Base-by-base conservation (phyloP, 2,113 vertebrate genomes). In the Antechinus flavipes region DNA sequence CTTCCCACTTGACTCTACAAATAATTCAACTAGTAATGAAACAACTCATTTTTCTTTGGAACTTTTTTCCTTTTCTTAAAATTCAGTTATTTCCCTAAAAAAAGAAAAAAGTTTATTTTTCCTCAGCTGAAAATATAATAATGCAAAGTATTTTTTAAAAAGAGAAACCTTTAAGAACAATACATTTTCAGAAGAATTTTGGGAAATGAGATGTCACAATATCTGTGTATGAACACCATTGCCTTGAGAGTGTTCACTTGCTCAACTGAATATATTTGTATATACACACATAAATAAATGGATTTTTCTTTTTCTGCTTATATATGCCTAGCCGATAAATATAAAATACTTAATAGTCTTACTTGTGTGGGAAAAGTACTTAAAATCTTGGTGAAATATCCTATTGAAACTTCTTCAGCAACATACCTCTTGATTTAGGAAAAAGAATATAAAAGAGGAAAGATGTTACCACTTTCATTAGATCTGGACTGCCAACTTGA, bases 391-490 rank as follows among this genome's bases (percentile, higher is more conserved):
- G 12, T 1, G 14, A 95, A 12, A 6, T 26, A 24, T 52, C 93
- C 91, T 94, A 89, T 76, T n/a, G 25, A 94, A 95, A 55, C 16
- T 52, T 91, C 22, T 90, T 93, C 55, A 30, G 26, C 56, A 84
- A 93, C 27, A 56, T 54, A 30, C 25, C n/a, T 84, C 93, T 95
- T 93, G 50, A 58, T 54, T 94, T 96, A 12, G 19, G 11, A 90
- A 90, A 56, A 91, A 94, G 42, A 53, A 93, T 96, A 96, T 76
- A 94, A 90, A 52, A 96, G 94, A 3, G 42, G 90, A 47, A 68
- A 56, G 93, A 56, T 96, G 54, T 91, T 91, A 96, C 96, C 93
- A 94, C 98, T 98, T 98, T 96, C 91, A 91, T 98, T 93, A 90
- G 94, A 95, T 94, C 97, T 93, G 96, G 96, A 97, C 94, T 97